phyloP scores from a whole-genome alignment of 1,140 invertebrate species.

The Meloidogyne exigua region DNA sequence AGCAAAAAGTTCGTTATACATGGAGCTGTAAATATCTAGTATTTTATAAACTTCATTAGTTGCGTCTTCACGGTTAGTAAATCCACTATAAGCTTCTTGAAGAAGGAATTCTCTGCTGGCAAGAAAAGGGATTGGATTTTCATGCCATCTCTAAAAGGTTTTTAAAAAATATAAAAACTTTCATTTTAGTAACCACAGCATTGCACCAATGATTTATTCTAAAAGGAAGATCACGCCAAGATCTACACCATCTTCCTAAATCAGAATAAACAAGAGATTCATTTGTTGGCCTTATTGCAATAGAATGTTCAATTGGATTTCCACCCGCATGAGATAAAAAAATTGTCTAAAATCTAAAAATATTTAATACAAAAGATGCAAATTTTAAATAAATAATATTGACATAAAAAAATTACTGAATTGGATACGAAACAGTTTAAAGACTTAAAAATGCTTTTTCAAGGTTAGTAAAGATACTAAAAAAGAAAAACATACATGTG shows the following conservation, averaged over 20 bases:
- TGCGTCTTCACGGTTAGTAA: constrained; percentile 78
- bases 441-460: too few species aligned
- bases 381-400: too few species aligned
- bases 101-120: constrained; percentile 96
- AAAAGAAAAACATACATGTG: background rate
- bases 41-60: constrained; percentile 74
- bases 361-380: constrained; percentile 1
- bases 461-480: too few species aligned
- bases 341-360: constrained; percentile 71
- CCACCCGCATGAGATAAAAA: constrained; percentile 97
- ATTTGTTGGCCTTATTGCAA: constrained; percentile 94
- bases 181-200: constrained; percentile 73
- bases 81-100: constrained; percentile 94
- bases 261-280: constrained; percentile 99
- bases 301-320: constrained; percentile 86
- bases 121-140: constrained; percentile 96
- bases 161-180: constrained; percentile 3
- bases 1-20: constrained; percentile 89
- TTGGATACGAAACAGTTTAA: too few species aligned
- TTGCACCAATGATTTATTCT: constrained; percentile 99
- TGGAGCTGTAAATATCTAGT: constrained; percentile 77
- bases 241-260: constrained; percentile 96
- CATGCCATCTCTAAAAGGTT: constrained; percentile 90
- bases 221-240: constrained; percentile 89
- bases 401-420: background rate